Evolutionary conservation across 2,113 vertebrate species (phyloP), one percentile per base, ranked within the genome.

Genomic region (Neoarius graeffei): DNA sequence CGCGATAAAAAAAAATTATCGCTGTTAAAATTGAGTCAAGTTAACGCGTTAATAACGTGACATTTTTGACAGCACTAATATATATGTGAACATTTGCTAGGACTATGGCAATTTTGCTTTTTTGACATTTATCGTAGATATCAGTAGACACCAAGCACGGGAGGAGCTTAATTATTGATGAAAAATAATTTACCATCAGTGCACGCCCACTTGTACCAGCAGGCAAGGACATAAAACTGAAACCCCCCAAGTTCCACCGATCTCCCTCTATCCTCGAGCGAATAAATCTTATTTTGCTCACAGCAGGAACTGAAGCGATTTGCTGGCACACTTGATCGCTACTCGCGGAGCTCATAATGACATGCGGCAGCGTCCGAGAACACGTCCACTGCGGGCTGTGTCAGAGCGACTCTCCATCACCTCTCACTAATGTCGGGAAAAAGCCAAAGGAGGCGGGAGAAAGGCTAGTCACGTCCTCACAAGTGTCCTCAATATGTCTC

Each of bases 401-500:
- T 90, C 85, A 52, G 57, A 66, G 69, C 62, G 23, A 77, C 77
- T 85, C 80, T 69, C 79, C 42, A 27, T 85, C 76, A 66, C 52
- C 19, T 1, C 52, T 69, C 71, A 1, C 27, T 59, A 66, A 64
- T 23, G 76, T 57, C 27, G n/a, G 42, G 42, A 25, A 23, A 30
- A 59, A 73, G 50, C 66, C 17, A 9, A n/a, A 60, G 67, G 50
- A 80, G 71, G 35, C 25, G 60, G 64, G 25, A 23, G 30, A 82
- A 86, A 84, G 88, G 62, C 80, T 67, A 42, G 54, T 82, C 83
- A 66, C 62, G 69, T 82, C 80, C 71, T 85, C 86, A 59, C 42
- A 52, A 50, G 59, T 85, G 86, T 67, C 87, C 89, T 87, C 85
- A 86, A 88, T 86, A 90, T 56, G 85, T 84, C 84, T 71, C 79